Evolutionary conservation across 1,140 invertebrate species (phyloP).

Genomic region (Sycophila sp.): DNA sequence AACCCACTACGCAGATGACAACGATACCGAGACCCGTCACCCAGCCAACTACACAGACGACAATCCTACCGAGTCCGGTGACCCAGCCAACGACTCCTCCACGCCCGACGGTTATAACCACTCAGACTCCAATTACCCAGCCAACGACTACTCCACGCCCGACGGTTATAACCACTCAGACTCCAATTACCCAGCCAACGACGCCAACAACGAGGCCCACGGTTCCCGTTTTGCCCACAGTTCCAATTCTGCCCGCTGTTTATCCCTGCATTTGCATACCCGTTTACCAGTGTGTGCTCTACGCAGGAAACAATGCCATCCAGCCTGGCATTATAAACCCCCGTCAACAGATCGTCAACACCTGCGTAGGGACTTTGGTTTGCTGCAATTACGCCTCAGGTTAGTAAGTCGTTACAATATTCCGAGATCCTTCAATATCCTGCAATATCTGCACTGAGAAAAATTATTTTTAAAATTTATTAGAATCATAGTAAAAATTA

Average conservation of each 20-base stretch:
- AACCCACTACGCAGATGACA: slow-evolving; percentile 20
- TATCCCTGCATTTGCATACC: slow-evolving; percentile 58
- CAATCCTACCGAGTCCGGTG: slow-evolving; percentile 2
- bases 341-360: slow-evolving; percentile 40
- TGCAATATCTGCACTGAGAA: too few relatives aligned
- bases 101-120: slow-evolving; percentile 31
- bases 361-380: slow-evolving; percentile 26
- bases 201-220: slow-evolving; percentile 28
- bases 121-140: slow-evolving; percentile 28
- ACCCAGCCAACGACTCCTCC: slow-evolving; percentile 19
- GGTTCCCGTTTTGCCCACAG: slow-evolving; percentile 10
- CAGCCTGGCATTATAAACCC: slow-evolving; percentile 51
- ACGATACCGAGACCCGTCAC: neutral
- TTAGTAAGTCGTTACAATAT: slow-evolving; percentile 1
- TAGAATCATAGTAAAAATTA: neutral
- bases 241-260: slow-evolving; percentile 20
- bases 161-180: slow-evolving; percentile 34
- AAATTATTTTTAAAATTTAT: neutral
- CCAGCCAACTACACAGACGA: neutral
- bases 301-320: slow-evolving; percentile 47
- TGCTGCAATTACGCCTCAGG: slow-evolving; percentile 42
- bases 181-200: slow-evolving; percentile 15
- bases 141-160: slow-evolving; percentile 11
- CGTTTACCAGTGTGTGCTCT: slow-evolving; percentile 63
- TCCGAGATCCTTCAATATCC: too few relatives aligned